phyloP scores from a whole-genome alignment of 2,888 invertebrate species.

The Atherix ibis region DNA sequence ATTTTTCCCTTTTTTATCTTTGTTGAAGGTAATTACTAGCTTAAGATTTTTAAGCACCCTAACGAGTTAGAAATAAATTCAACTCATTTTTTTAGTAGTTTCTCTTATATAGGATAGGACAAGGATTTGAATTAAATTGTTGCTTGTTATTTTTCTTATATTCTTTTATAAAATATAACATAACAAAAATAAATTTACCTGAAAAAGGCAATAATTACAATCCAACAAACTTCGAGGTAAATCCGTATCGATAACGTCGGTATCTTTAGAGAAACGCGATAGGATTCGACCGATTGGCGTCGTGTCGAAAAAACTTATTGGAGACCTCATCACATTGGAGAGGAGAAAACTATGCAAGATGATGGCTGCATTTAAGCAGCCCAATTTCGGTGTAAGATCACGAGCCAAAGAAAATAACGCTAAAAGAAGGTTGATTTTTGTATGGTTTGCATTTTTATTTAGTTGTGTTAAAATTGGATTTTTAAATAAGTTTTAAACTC shows the following conservation, averaged over 20 bases:
- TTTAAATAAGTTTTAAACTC: no score
- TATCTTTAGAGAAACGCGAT: constrained; percentile 37
- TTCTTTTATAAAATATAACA: not conserved
- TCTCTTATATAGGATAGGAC: no score
- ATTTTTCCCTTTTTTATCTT: no score
- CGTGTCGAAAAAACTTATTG: constrained; percentile 43
- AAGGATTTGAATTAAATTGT: no score
- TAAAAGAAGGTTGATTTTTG: no score
- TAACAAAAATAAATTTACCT: constrained; percentile 30
- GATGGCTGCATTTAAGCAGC: constrained; percentile 26
- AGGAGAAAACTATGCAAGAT: constrained; percentile 33
- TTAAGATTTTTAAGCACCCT: no score
- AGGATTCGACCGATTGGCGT: constrained; percentile 47
- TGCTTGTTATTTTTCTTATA: no score
- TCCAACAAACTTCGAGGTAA: constrained; percentile 37
- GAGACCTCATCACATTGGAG: constrained; percentile 34
- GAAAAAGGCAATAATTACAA: constrained; percentile 39
- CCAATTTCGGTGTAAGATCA: constrained; percentile 52
- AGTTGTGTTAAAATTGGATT: no score
- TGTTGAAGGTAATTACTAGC: no score
- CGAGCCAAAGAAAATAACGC: constrained; percentile 48
- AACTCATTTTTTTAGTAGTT: no score
- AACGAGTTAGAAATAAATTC: no score
- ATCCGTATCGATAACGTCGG: constrained; percentile 31
- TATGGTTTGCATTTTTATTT: no score